A percentile compares a stretch with the other conserved stretches of the same genome.
Evolutionary conservation across 2,113 vertebrate species (phyloP).

Genomic region (Lophius piscatorius): DNA sequence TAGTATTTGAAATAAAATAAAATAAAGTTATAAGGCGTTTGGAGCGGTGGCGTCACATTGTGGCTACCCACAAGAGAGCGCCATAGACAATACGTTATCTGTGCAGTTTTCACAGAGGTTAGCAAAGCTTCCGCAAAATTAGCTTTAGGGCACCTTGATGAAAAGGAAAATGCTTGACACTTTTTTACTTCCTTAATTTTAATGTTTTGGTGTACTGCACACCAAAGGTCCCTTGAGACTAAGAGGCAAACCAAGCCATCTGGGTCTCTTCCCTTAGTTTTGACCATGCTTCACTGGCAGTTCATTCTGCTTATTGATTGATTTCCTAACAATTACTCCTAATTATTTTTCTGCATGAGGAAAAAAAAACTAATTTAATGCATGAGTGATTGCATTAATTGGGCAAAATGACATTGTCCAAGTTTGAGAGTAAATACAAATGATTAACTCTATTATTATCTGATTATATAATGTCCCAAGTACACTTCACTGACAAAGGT

Average conservation of each 20-base stretch:
- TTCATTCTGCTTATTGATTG: constrained; percentile 76
- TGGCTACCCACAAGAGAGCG: too few relatives aligned
- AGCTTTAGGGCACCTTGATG: constrained; percentile 2
- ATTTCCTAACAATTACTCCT: constrained; percentile 80
- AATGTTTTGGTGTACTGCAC: constrained; percentile 38
- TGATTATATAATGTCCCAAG: constrained; percentile 81
- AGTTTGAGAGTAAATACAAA: constrained; percentile 83
- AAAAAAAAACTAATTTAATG: constrained; percentile 83
- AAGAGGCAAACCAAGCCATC: constrained; percentile 52
- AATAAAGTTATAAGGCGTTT: too few relatives aligned
- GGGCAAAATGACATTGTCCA: constrained; percentile 83
- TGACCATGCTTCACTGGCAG: constrained; percentile 72
- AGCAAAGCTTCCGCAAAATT: background rate
- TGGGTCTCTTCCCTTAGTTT: constrained; percentile 68
- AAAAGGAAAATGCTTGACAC: constrained; percentile 17
- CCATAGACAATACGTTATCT: too few relatives aligned
- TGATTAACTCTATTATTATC: constrained; percentile 83
- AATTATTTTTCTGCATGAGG: constrained; percentile 76
- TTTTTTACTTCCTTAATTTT: constrained; percentile 13
- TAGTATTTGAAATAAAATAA: too few relatives aligned
- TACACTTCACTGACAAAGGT: constrained; percentile 79
- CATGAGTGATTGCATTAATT: constrained; percentile 82
- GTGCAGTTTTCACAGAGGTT: too few relatives aligned
- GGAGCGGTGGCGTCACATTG: too few relatives aligned
- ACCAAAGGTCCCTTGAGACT: constrained; percentile 45